Evolutionary conservation across 2,113 vertebrate species (phyloP).

Genomic region (Platysteira castanea): DNA sequence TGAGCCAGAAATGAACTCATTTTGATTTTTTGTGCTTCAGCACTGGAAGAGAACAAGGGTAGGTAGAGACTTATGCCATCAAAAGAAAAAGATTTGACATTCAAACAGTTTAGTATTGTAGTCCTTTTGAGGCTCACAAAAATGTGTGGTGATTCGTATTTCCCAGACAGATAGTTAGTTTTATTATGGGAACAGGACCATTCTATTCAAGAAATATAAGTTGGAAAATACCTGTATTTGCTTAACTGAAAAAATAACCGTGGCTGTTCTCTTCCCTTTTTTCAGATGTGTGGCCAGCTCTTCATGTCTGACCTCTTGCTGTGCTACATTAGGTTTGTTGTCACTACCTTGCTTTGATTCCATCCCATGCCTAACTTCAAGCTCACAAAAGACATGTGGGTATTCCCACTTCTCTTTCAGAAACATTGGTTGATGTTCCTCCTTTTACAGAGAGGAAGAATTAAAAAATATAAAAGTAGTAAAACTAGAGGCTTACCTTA

Average conservation of each 20-base stretch:
- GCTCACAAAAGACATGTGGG: neutral
- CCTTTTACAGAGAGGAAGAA: neutral
- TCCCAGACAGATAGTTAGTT: neutral
- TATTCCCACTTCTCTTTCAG: neutral
- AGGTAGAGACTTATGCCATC: accelerated
- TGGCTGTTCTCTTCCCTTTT: neutral
- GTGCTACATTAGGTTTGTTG: neutral
- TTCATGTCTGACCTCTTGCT: neutral
- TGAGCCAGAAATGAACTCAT: neutral
- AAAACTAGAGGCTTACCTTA: neutral
- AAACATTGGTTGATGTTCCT: neutral
- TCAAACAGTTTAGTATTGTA: neutral
- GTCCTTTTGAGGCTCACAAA: neutral
- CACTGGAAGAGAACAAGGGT: neutral
- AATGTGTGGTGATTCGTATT: neutral
- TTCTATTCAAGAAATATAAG: neutral
- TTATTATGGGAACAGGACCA: neutral
- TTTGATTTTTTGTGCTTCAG: neutral
- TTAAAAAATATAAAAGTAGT: neutral
- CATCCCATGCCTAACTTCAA: neutral
- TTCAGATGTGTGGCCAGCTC: neutral
- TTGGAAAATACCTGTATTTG: neutral
- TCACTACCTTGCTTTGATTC: neutral
- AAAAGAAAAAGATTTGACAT: accelerated
- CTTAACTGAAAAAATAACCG: neutral